Evolutionary conservation across 2,797 vertebrate species (phyloP).

Genomic region (Macropodus opercularis): DNA sequence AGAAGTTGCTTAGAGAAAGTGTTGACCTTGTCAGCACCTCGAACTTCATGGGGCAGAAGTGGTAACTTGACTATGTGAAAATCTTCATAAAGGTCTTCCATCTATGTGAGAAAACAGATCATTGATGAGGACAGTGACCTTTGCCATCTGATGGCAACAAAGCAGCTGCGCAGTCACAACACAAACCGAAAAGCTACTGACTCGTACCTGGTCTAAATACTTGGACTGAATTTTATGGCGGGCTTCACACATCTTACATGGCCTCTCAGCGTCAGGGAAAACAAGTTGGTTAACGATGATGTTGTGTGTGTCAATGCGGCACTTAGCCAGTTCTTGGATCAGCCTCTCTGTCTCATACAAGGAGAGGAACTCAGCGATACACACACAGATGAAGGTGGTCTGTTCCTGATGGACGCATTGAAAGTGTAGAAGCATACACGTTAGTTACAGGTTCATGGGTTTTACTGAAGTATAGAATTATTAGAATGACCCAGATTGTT

Average conservation of each 20-base stretch:
- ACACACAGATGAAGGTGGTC: slow-evolving; percentile 96
- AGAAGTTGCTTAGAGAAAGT: slow-evolving; percentile 93
- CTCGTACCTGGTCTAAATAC: slow-evolving; percentile 92
- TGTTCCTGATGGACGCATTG: slow-evolving; percentile 83
- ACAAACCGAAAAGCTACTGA: neutral
- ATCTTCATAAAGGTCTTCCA: slow-evolving; percentile 97
- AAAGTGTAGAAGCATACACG: neutral
- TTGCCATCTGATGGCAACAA: neutral
- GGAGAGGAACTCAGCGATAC: slow-evolving; percentile 94
- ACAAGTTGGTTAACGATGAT: slow-evolving; percentile 96
- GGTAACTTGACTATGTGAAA: slow-evolving; percentile 97
- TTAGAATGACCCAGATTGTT: neutral
- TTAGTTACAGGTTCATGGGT: neutral
- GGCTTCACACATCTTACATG: slow-evolving; percentile 96
- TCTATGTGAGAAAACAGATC: slow-evolving; percentile 70
- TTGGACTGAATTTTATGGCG: slow-evolving; percentile 97
- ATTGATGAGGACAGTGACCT: neutral
- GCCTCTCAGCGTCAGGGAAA: slow-evolving; percentile 88
- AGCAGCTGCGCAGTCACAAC: neutral
- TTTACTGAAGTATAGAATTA: neutral
- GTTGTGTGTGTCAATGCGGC: slow-evolving; percentile 95
- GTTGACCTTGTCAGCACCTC: slow-evolving; percentile 93
- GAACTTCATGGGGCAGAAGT: slow-evolving; percentile 92
- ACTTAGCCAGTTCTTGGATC: slow-evolving; percentile 96
- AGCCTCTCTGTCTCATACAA: slow-evolving; percentile 94